Evolutionary conservation across 2,797 vertebrate species (phyloP).

Genomic region (Miichthys miiuy): DNA sequence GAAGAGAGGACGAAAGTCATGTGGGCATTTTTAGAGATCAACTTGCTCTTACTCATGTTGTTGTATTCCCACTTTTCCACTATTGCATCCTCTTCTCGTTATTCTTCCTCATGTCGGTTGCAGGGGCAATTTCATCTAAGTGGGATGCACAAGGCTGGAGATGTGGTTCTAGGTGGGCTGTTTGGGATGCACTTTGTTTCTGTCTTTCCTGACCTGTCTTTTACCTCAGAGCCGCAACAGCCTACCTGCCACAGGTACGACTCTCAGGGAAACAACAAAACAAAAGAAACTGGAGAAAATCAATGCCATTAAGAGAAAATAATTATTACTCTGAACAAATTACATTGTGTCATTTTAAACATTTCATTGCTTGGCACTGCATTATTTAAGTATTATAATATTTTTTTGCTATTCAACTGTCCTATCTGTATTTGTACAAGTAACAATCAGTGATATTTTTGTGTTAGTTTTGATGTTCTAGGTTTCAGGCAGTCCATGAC

Average conservation of each 20-base stretch:
- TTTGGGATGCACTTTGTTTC: slow-evolving; percentile 75
- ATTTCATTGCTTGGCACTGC: background rate
- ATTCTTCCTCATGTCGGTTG: slow-evolving; percentile 47
- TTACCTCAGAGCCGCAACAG: slow-evolving; percentile 72
- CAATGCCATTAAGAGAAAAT: background rate
- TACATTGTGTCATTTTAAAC: background rate
- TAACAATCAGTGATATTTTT: background rate
- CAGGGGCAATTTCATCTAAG: slow-evolving; percentile 68
- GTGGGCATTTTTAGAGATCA: background rate
- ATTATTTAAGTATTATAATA: background rate
- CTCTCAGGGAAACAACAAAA: slow-evolving; percentile 13
- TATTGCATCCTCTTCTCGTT: slow-evolving; percentile 2
- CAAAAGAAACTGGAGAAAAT: slow-evolving; percentile 23
- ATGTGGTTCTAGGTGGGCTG: slow-evolving; percentile 79
- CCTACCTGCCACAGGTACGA: slow-evolving; percentile 68
- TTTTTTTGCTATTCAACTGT: background rate
- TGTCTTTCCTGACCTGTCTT: slow-evolving; percentile 73
- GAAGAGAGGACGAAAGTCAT: background rate
- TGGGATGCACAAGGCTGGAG: slow-evolving; percentile 74
- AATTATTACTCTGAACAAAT: background rate
- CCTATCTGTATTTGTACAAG: background rate
- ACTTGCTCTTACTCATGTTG: slow-evolving; percentile 32
- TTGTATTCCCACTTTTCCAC: slow-evolving; percentile 1
- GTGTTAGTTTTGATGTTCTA: slow-evolving; percentile 70
- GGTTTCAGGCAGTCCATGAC: slow-evolving; percentile 73